Percentiles rank a stretch among this genome's conserved stretches.
Evolutionary conservation across 2,113 vertebrate species (phyloP).

Genomic region (Thamnophis sirtalis): DNA sequence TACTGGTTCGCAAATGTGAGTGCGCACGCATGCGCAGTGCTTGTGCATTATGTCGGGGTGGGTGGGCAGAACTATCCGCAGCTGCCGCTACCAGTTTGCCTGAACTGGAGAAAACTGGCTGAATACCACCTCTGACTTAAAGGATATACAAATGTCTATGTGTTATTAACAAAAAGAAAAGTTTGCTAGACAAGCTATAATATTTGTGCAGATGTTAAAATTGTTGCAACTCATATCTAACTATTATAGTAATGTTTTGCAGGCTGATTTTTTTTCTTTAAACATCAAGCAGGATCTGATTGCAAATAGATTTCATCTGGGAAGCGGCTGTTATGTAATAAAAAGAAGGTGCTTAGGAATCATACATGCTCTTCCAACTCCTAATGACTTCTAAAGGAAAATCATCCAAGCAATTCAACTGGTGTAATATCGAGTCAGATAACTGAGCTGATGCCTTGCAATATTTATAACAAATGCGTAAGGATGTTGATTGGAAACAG

Average conservation of each 20-base stretch:
- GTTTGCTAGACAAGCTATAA: neutral
- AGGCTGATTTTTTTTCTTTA: neutral
- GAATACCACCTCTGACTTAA: neutral
- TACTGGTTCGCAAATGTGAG: too few species aligned
- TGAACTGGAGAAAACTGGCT: too few species aligned
- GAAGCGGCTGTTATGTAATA: constrained; percentile 2
- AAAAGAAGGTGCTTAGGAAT: neutral
- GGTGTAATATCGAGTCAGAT: neutral
- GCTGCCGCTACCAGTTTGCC: too few species aligned
- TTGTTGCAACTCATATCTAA: neutral
- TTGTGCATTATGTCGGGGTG: too few species aligned
- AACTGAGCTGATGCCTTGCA: neutral
- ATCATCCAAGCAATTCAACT: neutral
- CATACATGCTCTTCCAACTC: neutral
- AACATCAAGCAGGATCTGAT: constrained; percentile 1
- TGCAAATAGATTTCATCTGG: neutral
- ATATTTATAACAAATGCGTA: neutral
- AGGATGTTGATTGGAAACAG: neutral
- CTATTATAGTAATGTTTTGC: neutral
- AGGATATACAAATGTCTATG: neutral
- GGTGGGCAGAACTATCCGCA: too few species aligned
- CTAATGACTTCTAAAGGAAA: neutral
- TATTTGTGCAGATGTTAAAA: constrained; percentile 1
- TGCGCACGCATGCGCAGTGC: too few species aligned
- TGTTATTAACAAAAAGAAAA: neutral